Percentiles rank a stretch among this genome's conserved stretches.
Conservation (phyloP, 1,140 invertebrate genomes). For the Pseudobourletiella spinata region DNA sequence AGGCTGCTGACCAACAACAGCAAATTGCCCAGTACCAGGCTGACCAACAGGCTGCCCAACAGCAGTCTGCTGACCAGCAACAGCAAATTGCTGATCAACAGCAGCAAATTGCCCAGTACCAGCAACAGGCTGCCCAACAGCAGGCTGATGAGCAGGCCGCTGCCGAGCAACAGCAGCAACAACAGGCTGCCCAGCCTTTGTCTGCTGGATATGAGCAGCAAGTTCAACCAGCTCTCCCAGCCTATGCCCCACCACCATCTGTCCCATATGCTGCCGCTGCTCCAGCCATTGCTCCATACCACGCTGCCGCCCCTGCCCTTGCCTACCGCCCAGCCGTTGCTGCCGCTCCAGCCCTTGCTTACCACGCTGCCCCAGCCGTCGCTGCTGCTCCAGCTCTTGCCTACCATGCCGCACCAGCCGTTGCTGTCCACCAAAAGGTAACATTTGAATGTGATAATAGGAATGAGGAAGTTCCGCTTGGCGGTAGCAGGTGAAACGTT, state of each 20-base stretch:
- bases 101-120: neutral
- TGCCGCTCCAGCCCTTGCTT: constrained; percentile 4
- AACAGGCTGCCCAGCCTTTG: neutral
- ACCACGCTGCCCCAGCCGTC: constrained; percentile 11
- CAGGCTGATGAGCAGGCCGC: neutral
- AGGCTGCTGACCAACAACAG: neutral
- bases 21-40: neutral
- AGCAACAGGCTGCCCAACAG: neutral
- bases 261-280: constrained; percentile 1
- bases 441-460: neutral
- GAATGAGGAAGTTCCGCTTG: too few relatives aligned
- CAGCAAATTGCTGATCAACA: neutral
- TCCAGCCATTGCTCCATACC: neutral
- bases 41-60: neutral
- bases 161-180: neutral
- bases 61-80: neutral
- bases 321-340: neutral
- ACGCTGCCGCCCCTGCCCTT: constrained; percentile 2
- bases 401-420: constrained; percentile 12
- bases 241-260: neutral
- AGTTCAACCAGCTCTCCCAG: neutral
- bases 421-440: constrained; percentile 33
- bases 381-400: constrained; percentile 16
- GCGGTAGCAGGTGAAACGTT: too few relatives aligned
- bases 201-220: neutral